These are phyloP conservation scores for Setophaga coronata DNA, from an alignment of 2,113 vertebrate species.

Conservation along the genomic window DNA sequence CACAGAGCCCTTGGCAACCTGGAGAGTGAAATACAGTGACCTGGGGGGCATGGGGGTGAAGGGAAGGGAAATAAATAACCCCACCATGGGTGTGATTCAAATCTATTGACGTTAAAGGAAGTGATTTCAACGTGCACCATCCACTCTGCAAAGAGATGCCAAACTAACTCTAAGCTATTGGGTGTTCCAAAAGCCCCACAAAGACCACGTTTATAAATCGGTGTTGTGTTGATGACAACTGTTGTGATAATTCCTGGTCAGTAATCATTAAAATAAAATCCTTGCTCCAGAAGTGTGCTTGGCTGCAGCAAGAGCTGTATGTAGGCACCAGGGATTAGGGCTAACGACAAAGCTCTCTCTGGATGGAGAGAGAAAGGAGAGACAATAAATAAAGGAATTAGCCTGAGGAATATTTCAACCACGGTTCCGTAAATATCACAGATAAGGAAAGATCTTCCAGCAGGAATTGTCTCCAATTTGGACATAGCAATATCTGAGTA, in stretches of 20 bases:
- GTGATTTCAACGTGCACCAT: background rate
- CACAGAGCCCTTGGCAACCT: background rate
- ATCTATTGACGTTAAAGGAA: background rate
- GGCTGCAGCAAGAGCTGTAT: background rate
- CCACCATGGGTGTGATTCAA: background rate
- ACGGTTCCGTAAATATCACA: background rate
- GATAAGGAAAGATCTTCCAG: background rate
- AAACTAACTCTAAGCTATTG: background rate
- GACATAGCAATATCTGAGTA: background rate
- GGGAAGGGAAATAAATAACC: background rate
- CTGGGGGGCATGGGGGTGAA: accelerated
- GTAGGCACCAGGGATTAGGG: background rate
- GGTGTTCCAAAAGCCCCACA: background rate
- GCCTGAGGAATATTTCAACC: background rate
- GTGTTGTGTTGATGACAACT: background rate
- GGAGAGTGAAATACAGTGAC: background rate
- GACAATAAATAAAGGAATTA: background rate
- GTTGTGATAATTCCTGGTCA: background rate
- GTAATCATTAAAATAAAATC: background rate
- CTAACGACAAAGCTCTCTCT: background rate
- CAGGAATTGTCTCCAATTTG: background rate
- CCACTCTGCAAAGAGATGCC: background rate
- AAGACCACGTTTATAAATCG: background rate
- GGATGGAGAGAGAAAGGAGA: background rate
- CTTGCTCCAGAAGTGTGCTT: background rate